Percentiles rank a stretch among this genome's conserved stretches.
These are phyloP conservation scores for Cynocephalus volans DNA, from an alignment of 2,113 vertebrate species.

Conservation along the genomic window DNA sequence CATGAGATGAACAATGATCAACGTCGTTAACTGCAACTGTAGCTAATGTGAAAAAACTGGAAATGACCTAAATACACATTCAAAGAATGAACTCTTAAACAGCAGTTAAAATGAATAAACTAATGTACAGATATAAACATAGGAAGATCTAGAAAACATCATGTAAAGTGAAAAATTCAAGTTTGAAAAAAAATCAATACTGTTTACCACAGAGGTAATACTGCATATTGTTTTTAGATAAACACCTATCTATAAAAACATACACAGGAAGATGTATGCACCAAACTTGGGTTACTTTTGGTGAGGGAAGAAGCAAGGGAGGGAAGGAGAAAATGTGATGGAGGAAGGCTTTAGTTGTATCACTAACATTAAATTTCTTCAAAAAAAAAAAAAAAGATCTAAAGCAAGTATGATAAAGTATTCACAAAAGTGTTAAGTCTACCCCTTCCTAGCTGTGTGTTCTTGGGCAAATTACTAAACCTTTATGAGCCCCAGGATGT, in stretches of 20 bases:
- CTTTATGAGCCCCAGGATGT: not conserved
- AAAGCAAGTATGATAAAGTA: slow-evolving; percentile 11
- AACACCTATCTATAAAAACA: slow-evolving; percentile 47
- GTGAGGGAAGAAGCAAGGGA: not conserved
- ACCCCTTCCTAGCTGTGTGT: not conserved
- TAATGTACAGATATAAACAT: slow-evolving; percentile 31
- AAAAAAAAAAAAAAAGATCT: not conserved
- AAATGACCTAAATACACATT: slow-evolving; percentile 28
- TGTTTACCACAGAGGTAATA: slow-evolving; percentile 16
- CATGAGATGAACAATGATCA: not conserved
- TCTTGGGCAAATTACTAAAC: slow-evolving; percentile 26
- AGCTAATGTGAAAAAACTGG: slow-evolving; percentile 21
- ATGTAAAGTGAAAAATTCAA: slow-evolving; percentile 25
- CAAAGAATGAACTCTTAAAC: slow-evolving; percentile 21
- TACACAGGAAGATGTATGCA: not conserved
- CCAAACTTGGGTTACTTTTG: not conserved
- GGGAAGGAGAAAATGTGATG: slow-evolving; percentile 5
- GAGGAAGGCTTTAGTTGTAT: slow-evolving; percentile 7
- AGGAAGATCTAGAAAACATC: slow-evolving; percentile 42
- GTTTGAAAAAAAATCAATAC: slow-evolving; percentile 23
- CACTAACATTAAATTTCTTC: slow-evolving; percentile 43
- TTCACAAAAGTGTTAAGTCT: slow-evolving; percentile 1
- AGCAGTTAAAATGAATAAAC: slow-evolving; percentile 58
- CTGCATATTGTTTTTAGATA: slow-evolving; percentile 9
- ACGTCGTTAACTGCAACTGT: not conserved